Conservation (phyloP, 2,797 vertebrate species). For the Mormyrops boulengeri region DNA sequence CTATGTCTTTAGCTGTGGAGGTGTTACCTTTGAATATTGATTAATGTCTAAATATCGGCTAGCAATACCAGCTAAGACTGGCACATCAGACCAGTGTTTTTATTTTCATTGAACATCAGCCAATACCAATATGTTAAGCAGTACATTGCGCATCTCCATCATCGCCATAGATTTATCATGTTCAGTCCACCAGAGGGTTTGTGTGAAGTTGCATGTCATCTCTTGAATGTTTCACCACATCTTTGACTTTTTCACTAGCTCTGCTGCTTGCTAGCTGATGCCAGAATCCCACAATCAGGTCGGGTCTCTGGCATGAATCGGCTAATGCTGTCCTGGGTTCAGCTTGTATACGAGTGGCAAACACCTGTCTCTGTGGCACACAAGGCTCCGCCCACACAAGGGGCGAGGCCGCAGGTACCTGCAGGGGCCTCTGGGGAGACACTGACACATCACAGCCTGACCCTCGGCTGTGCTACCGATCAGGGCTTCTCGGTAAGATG, state of each 20-base stretch:
- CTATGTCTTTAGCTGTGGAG: neutral
- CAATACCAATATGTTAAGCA: neutral
- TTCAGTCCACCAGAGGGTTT: neutral
- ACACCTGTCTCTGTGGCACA: neutral
- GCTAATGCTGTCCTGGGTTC: neutral
- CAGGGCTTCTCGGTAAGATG: neutral
- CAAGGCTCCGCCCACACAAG: neutral
- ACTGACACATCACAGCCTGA: neutral
- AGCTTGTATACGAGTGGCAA: neutral
- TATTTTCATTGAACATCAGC: neutral
- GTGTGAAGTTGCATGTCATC: neutral
- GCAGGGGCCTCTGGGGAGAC: neutral
- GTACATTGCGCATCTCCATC: neutral
- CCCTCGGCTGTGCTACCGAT: neutral
- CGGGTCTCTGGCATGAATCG: neutral
- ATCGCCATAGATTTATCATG: neutral
- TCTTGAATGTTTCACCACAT: neutral
- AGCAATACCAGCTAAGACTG: neutral
- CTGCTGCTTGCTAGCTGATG: neutral
- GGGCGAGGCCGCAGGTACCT: neutral
- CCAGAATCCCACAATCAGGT: neutral
- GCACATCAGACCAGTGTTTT: neutral
- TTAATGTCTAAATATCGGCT: neutral
- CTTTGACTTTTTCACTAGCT: neutral
- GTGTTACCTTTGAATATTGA: neutral